Percentiles rank a stretch among this genome's conserved stretches.
Evolutionary conservation across 2,888 invertebrate genomes (phyloP).

Genomic region (Tetragnatha montana): DNA sequence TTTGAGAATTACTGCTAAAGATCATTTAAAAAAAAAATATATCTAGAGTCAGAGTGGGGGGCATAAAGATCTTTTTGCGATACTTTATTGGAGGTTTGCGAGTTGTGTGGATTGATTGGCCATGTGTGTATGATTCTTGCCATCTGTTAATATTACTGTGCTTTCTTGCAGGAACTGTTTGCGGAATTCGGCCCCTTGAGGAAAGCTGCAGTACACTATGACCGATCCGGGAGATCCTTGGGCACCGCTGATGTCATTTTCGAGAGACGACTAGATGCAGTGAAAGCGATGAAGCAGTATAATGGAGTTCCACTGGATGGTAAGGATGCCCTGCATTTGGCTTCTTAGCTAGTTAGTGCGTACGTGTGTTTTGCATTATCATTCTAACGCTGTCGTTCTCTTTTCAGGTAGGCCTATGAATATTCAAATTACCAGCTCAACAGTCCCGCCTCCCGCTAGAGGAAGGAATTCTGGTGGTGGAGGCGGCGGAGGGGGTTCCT

Average conservation of each 20-base stretch:
- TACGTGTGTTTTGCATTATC: not conserved
- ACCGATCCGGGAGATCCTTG: conserved; percentile 94
- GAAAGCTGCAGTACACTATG: conserved; percentile 97
- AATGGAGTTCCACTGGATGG: conserved; percentile 98
- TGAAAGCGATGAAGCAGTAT: conserved; percentile 91
- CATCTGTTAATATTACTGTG: conserved; percentile 2
- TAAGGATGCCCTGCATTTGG: conserved; percentile 64
- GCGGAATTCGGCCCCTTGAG: conserved; percentile 96
- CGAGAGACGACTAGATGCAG: conserved; percentile 91
- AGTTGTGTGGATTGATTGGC: not conserved
- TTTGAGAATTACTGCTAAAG: too few relatives aligned
- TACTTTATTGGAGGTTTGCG: not conserved
- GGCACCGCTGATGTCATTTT: conserved; percentile 98
- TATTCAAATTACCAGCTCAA: conserved; percentile 68
- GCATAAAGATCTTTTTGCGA: not conserved
- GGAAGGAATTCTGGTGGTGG: conserved; percentile 23
- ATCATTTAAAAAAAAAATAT: too few relatives aligned
- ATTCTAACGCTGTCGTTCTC: not conserved
- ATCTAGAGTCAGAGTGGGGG: too few relatives aligned
- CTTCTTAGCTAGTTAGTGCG: conserved; percentile 1
- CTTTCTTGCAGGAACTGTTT: conserved; percentile 86
- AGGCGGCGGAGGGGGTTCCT: conserved; percentile 42
- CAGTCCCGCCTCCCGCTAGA: conserved; percentile 40
- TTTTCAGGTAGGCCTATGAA: conserved; percentile 69
- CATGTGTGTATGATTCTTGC: conserved; percentile 4